These are phyloP conservation scores for Nysson spinosus DNA, from an alignment of 2,888 invertebrate genomes.

Conservation along the genomic window DNA sequence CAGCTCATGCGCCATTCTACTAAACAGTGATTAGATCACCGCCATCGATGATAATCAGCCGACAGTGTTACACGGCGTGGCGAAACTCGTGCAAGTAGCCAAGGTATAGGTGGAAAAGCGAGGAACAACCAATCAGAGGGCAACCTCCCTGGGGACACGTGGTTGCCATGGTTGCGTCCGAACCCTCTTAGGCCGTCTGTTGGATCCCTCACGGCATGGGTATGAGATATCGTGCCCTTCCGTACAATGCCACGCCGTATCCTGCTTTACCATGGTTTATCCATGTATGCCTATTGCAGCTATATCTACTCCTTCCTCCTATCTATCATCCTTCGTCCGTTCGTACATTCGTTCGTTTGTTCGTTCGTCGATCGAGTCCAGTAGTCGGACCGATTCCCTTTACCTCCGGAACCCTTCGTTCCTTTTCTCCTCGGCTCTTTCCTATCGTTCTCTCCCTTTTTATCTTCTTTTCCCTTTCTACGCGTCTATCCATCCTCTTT, in stretches of 20 bases:
- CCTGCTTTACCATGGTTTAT: background rate
- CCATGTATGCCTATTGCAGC: too few species aligned
- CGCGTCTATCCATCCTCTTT: too few species aligned
- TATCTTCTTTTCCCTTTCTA: constrained; percentile 3
- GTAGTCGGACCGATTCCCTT: constrained; percentile 22
- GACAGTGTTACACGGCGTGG: constrained; percentile 62
- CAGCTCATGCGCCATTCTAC: constrained; percentile 66
- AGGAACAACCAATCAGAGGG: constrained; percentile 76
- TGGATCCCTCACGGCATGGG: constrained; percentile 69
- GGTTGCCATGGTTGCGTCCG: constrained; percentile 77
- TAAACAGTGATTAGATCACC: constrained; percentile 42
- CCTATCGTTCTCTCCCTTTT: constrained; percentile 23
- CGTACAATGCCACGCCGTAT: constrained; percentile 39
- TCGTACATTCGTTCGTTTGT: constrained; percentile 45
- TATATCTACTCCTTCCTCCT: constrained; percentile 16
- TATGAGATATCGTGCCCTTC: constrained; percentile 45
- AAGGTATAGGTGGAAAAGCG: constrained; percentile 71
- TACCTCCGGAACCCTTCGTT: constrained; percentile 38
- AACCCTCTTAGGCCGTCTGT: constrained; percentile 76
- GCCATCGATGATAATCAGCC: constrained; percentile 72
- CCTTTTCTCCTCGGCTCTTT: constrained; percentile 28
- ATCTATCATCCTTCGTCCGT: background rate
- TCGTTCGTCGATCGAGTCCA: constrained; percentile 30
- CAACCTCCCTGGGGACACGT: constrained; percentile 75
- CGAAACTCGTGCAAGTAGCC: constrained; percentile 61